Conservation (phyloP, 2,797 vertebrate species). For the Todus mexicanus region DNA sequence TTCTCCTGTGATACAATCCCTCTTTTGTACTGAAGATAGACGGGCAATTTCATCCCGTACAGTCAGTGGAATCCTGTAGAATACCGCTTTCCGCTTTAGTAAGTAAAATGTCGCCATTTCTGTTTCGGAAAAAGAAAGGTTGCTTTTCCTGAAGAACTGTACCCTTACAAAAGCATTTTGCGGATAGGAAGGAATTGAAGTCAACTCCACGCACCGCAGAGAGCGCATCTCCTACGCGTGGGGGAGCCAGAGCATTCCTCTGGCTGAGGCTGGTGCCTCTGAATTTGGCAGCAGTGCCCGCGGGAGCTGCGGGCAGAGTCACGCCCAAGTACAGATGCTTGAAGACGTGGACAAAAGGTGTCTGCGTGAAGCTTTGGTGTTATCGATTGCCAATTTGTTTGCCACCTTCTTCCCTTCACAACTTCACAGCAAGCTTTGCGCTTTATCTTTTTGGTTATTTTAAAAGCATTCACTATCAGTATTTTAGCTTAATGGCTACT, state of each 20-base stretch:
- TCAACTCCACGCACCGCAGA: not conserved
- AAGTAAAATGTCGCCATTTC: not conserved
- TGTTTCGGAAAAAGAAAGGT: not conserved
- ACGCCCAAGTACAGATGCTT: not conserved
- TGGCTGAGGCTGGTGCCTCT: not conserved
- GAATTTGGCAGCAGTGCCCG: not conserved
- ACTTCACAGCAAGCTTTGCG: not conserved
- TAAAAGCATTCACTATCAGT: not conserved
- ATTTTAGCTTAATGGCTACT: not conserved
- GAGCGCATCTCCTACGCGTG: slow-evolving; percentile 8
- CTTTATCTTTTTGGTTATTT: not conserved
- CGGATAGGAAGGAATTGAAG: not conserved
- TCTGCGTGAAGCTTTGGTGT: not conserved
- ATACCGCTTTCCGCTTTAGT: not conserved
- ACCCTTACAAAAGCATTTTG: not conserved
- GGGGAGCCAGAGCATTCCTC: slow-evolving; percentile 62
- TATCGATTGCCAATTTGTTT: not conserved
- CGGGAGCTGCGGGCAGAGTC: not conserved
- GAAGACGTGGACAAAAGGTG: not conserved
- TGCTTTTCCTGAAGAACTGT: not conserved
- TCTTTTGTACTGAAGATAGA: not conserved
- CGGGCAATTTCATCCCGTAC: not conserved
- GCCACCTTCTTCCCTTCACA: not conserved
- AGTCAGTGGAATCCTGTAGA: not conserved
- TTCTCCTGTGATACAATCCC: fast-evolving